Base-by-base conservation (phyloP, 2,888 invertebrate genomes). In the Cheilosia impressa region DNA sequence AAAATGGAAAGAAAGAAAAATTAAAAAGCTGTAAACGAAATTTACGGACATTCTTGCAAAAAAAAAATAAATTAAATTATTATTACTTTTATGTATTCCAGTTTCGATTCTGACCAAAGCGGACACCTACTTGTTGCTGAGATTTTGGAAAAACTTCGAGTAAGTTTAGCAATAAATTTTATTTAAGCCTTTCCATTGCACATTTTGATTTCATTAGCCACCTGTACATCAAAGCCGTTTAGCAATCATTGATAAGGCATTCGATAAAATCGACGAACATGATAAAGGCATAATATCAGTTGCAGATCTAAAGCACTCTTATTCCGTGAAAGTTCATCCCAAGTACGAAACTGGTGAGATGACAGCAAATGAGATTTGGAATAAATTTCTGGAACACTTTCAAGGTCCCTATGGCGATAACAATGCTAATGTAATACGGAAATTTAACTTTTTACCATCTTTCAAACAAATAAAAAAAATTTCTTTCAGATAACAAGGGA, bases 41-140 rank as follows among this genome's bases (percentile, higher is more conserved):
- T 9, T 2, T 2, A 9, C 31, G 2, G 0, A 31, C 31, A 31
- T 9, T 31, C 31, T 31, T 9, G 6, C 9, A 31, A 9, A 31
- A 31, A 31, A 9, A 31, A 2, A 2, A 9, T 9, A 9, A 9
- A 31, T 31, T 31, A 31, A 31, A 31, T 31, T 9, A 31, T 27
- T 1, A 1, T 31, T 31, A 7, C 31, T 9, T 31, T 31, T 31
- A 31, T 31, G 9, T 9, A 31, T 31, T 91, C 57, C 90, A 94
- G 90, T 85, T 96, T 98, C 88, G 98, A 99, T 91, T 93, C 93
- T 9, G 97, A 99, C 91, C 94, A 94, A 34, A 96, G 95, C 88
- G 98, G 98, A 1, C 94, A 95, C 2, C 94, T 99, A 83, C 96
- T 96, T 90, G 95, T 98, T 90, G 96, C 97, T 62, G 98, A 99